Base-by-base conservation (phyloP, 2,888 invertebrate genomes). In the Thalpophila matura region DNA sequence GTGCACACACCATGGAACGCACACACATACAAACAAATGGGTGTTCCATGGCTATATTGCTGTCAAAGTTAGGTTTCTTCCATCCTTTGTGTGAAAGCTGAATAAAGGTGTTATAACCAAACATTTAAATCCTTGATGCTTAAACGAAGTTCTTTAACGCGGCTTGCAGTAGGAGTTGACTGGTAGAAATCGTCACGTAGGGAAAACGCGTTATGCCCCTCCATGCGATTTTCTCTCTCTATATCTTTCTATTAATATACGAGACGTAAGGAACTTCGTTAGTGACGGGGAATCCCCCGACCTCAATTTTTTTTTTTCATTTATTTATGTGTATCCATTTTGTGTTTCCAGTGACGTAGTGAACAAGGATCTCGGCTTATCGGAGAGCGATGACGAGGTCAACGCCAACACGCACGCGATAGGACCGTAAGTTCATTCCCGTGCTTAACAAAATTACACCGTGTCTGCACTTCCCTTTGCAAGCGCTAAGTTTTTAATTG, bases 331-430 rank as follows among this genome's bases (percentile, higher is more conserved):
- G 5, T 54, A 6, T 51, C 1, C 31, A 6, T 51, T 50, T 40
- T 68, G 5, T 64, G 20, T 64, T 89, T 89, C 14, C 88, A 94
- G 94, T 68, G 92, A 93, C 62, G 90, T 90, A 73, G 93, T 92
- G 68, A 90, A 89, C 66, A 96, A 96, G 87, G 97, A 98, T 91
- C 95, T 98, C 78, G 96, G 96, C 64, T 90, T 98, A 61, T 97
- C 98, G 16, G 98, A 97, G 88, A 98, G 97, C 83, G 98, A 98
- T 80, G 97, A 98, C 84, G 97, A 97, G 71, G 91, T 90, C 35
- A n/a, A n/a, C n/a, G 88, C 90, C 1, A 91, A 92, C 53, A 84
- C 91, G 63, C 91, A 93, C 54, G 86, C 89, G 58, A 83, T 94
- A 73, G 92, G 90, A 79, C 93, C 94, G 94, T 95, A 74, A 93